These are phyloP conservation scores for Marronus borbonicus DNA, from an alignment of 2,888 invertebrate genomes.

Conservation along the genomic window DNA sequence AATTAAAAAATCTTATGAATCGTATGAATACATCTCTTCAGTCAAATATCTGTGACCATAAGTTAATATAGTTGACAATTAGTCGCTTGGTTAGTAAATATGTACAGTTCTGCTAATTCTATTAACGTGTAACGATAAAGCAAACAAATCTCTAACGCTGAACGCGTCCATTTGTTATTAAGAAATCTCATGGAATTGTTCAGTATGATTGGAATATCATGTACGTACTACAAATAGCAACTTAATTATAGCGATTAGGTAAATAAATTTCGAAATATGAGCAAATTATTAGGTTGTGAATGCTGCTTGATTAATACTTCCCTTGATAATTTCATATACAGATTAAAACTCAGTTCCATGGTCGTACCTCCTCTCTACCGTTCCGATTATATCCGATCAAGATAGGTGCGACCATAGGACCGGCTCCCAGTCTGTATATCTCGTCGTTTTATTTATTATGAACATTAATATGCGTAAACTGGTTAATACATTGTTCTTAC, in stretches of 20 bases:
- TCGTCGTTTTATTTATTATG: too few relatives aligned
- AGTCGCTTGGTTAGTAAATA: conserved; percentile 21
- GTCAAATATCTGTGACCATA: background rate
- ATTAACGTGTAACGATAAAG: conserved; percentile 28
- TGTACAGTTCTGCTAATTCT: conserved; percentile 23
- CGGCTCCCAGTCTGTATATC: too few relatives aligned
- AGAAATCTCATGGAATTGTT: background rate
- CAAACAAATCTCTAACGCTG: conserved; percentile 18
- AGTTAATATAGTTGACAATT: background rate
- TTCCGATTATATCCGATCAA: too few relatives aligned
- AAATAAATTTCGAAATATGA: background rate
- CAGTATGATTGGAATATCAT: background rate
- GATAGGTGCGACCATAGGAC: too few relatives aligned
- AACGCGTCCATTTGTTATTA: conserved; percentile 18
- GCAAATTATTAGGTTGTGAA: too few relatives aligned
- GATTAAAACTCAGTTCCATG: too few relatives aligned
- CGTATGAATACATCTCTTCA: background rate
- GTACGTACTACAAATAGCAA: too few relatives aligned
- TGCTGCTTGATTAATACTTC: too few relatives aligned
- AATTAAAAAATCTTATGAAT: background rate
- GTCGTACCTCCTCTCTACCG: too few relatives aligned
- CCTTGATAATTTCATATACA: too few relatives aligned
- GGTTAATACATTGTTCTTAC: too few relatives aligned
- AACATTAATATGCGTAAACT: too few relatives aligned
- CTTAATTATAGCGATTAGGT: background rate